Base-by-base conservation (phyloP, 2,888 invertebrate species). In the Mesorhabditis belari region DNA sequence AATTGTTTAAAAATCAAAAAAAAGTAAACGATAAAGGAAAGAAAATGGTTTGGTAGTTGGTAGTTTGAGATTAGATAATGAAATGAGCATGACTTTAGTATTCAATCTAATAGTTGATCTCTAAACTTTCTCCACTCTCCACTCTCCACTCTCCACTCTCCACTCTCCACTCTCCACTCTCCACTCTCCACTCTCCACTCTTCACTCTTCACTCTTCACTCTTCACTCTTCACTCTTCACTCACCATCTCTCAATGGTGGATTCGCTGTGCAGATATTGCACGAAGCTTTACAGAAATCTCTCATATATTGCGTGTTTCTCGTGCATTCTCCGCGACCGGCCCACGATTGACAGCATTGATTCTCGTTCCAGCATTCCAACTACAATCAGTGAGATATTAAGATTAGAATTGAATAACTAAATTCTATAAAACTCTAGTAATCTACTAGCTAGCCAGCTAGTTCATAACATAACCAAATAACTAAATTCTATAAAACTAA, bases 321-420 rank as follows among this genome's bases (percentile, higher is more conserved):
- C 0, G 61, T 55, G 60, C 77, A 77, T 59, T 77, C 75, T 50
- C 77, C 76, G 6, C 59, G 61, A 3, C 62, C 64, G 6, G 73
- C 68, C 77, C 77, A 77, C 44, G 65, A 63, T 19, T 69, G 64
- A 62, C 77, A 77, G 55, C 77, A 77, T 61, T 73, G 68, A 61
- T 77, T 73, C 62, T 76, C 77, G 61, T 77, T 77, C 71, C 67
- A 77, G 59, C 77, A 77, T 2, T 67, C 68, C 51, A 68, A 66
- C 57, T 68, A 65, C 17, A 51, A 19, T n/a, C 12, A 23, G 52
- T n/a, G 21, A 6, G 21, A 6, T 52, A 52, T n/a, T n/a, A 52
- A 5, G n/a, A n/a, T n/a, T n/a, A n/a, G n/a, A n/a, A n/a, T n/a
- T n/a, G n/a, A n/a, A n/a, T n/a, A n/a, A n/a, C n/a, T n/a, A n/a